Base-by-base conservation (phyloP, 2,888 invertebrate genomes). In the Agrypnus murinus region DNA sequence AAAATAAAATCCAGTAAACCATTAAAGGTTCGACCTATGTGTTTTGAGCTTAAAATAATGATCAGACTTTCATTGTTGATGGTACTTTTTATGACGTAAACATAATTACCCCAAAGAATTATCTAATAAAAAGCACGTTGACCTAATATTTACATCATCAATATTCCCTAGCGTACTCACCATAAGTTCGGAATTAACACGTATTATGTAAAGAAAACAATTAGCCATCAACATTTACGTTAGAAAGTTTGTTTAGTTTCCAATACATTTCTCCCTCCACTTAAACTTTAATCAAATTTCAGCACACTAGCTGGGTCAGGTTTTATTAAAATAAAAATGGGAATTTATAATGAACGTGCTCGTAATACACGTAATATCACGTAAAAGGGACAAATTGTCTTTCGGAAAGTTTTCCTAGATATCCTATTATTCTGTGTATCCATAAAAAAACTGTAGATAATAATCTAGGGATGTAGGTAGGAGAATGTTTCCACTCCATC, bases 241-340 rank as follows among this genome's bases (percentile, higher is more conserved):
- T 10, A 17, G 82, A 80, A 50, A 81, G 43, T 15, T 25, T 50
- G 32, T 79, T 79, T 2, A 68, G 80, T 40, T 83, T 70, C 82
- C 81, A 15, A 89, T 81, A 81, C 89, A 88, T 64, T n/a, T n/a
- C 89, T 82, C 17, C 89, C 89, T 36, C 87, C 88, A 2, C 25
- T 25, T 25, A 25, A 5, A 89, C 85, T 82, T 89, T 88, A 1
- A 89, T 83, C n/a, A 87, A 79, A 14, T 83, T 84, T 0, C 89
- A 88, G 19, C 86, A 36, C 55, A 15, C 34, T 36, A 85, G 87
- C 86, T 71, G 84, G 87, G 86, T 71, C 84, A 81, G 8, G 87
- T 85, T 7, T 84, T 83, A 70, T 87, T 87, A 46, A 87, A 75
- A 31, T 81, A 83, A 72, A 84, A 80, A 75, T 88, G 86, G 1